phyloP scores from a whole-genome alignment of 2,888 invertebrate genomes.

The Tipula vernalis region DNA sequence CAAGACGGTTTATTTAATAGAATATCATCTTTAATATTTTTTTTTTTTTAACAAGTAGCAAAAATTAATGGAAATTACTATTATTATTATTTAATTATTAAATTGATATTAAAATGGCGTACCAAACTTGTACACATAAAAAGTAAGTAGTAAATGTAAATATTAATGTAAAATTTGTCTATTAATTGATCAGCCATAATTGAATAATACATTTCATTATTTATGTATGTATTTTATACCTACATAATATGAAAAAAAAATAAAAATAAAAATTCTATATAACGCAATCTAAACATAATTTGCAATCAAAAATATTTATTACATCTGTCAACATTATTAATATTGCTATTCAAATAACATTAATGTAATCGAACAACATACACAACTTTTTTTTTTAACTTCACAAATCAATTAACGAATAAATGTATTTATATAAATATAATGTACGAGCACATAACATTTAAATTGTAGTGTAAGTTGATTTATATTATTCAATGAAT shows the following conservation, averaged over 20 bases:
- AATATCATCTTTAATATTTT: background rate
- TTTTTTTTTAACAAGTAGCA: background rate
- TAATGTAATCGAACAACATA: background rate
- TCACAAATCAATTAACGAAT: background rate
- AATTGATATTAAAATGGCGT: background rate
- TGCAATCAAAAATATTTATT: background rate
- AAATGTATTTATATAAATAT: background rate
- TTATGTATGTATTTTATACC: background rate
- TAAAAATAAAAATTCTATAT: background rate
- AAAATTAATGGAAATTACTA: background rate
- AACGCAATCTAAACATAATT: background rate
- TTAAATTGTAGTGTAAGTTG: too few species aligned
- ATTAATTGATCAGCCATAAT: background rate
- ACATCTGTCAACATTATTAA: conserved; percentile 4
- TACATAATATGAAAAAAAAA: background rate
- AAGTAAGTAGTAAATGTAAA: background rate
- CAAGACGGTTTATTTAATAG: background rate
- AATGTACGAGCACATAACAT: too few species aligned
- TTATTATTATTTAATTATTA: background rate
- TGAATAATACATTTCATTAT: background rate
- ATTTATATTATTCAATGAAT: too few species aligned
- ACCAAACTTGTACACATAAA: background rate
- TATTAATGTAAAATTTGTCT: background rate
- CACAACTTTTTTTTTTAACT: background rate
- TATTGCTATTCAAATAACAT: background rate